phyloP scores from a whole-genome alignment of 2,113 vertebrate genomes.

The Varanus salvator region DNA sequence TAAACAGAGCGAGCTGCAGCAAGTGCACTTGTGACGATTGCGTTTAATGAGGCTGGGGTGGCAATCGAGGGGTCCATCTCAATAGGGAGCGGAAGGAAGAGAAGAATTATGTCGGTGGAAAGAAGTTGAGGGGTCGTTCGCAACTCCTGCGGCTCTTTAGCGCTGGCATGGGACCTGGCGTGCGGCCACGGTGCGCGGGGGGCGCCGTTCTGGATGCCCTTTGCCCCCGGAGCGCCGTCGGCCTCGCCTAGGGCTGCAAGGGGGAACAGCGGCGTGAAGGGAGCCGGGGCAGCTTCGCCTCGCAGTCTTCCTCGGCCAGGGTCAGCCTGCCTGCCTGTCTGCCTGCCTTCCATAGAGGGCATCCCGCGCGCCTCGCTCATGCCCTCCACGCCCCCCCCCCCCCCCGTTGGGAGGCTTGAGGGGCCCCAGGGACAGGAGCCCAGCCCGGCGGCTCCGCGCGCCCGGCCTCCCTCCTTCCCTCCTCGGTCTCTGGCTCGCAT shows the following conservation, averaged over 20 bases:
- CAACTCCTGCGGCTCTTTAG: too few species aligned
- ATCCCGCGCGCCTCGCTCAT: constrained; percentile 20
- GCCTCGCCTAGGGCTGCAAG: neutral
- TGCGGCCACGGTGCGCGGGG: too few species aligned
- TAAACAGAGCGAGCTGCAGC: neutral
- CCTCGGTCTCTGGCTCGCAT: neutral
- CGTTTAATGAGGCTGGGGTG: neutral
- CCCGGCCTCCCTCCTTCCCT: neutral
- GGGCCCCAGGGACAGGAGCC: neutral
- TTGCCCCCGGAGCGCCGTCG: neutral
- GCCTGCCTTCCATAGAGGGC: constrained; percentile 18
- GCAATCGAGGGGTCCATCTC: neutral
- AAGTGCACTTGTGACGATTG: neutral
- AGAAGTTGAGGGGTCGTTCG: neutral
- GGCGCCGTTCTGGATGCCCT: neutral
- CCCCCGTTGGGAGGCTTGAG: constrained; percentile 1
- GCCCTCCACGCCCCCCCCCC: constrained; percentile 40
- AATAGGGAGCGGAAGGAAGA: neutral
- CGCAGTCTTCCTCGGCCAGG: neutral
- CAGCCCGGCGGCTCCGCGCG: neutral
- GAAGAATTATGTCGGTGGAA: neutral
- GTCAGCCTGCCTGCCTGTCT: neutral
- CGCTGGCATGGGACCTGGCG: too few species aligned
- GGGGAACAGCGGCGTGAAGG: neutral
- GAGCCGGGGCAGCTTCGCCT: neutral